Evolutionary conservation across 2,113 vertebrate genomes (phyloP), one percentile per base, ranked within the genome.

Genomic region (Macaca mulatta): DNA sequence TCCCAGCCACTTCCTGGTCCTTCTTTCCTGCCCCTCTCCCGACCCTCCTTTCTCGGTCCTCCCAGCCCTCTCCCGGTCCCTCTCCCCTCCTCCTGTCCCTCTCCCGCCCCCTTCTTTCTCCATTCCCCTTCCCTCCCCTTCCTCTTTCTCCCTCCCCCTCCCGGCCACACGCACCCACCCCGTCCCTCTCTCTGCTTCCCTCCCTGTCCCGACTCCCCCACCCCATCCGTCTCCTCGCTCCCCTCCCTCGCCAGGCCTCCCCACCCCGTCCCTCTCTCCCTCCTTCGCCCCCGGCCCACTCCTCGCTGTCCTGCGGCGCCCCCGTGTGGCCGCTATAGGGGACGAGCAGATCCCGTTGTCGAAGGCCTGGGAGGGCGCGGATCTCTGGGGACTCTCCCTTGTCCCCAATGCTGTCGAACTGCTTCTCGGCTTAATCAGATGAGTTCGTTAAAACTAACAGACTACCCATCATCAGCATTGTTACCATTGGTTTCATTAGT

Each of bases 171-270:
- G 3, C 43, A 27, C 20, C 22, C 2, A 9, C 18, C n/a, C 38
- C 27, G 9, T 59, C 20, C 10, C 59, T 3, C 25, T 23, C 59
- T 25, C 59, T 7, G 67, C 14, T 20, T 57, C 55, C 52, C 32
- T 8, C 20, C 17, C 23, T 14, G 13, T 8, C 12, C 35, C 13
- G 13, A 2, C 6, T 35, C 52, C 80, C 57, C 64, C 43, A 18
- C 8, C 6, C 25, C 17, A 4, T 0, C 6, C 11, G 61, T 20
- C 12, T 30, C 32, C 18, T 3, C 3, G 0, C 30, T 12, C 43
- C 18, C 38, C 12, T 27, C 6, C 80, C 12, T 14, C 7, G 17
- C 23, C 55, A 16, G 50, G 50, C 50, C 8, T 10, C 50, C 50
- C n/a, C 22, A 6, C 84, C 23, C 64, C 16, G 22, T 1, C 23